These are phyloP conservation scores for Atractosteus spatula DNA, from an alignment of 2,113 vertebrate genomes.

Conservation along the genomic window DNA sequence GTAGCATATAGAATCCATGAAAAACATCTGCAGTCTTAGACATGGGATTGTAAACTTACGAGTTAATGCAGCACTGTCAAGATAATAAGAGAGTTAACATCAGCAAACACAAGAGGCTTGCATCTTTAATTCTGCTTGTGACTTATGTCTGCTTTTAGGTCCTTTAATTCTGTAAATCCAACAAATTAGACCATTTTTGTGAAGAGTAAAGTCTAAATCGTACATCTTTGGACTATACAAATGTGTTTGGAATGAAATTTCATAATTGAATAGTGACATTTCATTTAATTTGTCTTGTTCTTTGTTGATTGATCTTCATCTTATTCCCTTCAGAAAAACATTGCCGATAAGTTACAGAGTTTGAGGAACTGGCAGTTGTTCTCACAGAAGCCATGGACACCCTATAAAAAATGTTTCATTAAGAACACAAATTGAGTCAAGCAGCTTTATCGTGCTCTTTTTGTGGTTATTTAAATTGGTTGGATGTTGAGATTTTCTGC, in stretches of 20 bases:
- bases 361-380: background rate
- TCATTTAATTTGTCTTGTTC: background rate
- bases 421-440: background rate
- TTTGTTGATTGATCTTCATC: background rate
- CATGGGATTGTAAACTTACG: background rate
- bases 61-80: background rate
- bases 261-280: background rate
- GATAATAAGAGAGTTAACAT: background rate
- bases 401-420: background rate
- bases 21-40: background rate
- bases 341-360: background rate
- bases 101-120: background rate
- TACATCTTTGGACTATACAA: too few species aligned
- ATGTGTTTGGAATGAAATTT: too few species aligned
- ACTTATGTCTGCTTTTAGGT: too few species aligned
- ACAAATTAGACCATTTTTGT: too few species aligned
- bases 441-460: conserved; percentile 7
- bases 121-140: too few species aligned
- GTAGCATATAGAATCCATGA: background rate
- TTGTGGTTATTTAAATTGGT: conserved; percentile 11
- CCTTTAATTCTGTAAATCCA: too few species aligned
- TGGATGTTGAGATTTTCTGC: background rate
- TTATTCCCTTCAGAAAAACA: too few species aligned
- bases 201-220: too few species aligned
- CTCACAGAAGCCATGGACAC: background rate